These are phyloP conservation scores for Isaurus tuberculatus DNA, from an alignment of 92 coral and sea anemone genomes.

Conservation along the genomic window DNA sequence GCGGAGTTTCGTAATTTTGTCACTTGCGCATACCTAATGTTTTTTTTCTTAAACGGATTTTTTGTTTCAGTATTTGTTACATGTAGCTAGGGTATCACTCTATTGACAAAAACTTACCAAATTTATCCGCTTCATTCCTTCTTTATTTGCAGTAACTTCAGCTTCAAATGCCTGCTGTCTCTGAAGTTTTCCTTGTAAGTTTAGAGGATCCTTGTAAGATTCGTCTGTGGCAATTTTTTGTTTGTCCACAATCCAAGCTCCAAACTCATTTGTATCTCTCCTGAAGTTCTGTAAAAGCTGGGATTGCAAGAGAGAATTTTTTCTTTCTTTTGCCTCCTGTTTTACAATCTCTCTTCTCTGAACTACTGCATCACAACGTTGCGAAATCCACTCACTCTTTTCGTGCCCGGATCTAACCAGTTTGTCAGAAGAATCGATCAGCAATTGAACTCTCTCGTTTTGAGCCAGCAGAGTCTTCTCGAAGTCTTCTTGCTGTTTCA, in stretches of 20 bases:
- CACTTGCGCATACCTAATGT: no score
- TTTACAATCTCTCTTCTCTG: conserved; percentile 82
- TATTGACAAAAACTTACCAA: conserved; percentile 57
- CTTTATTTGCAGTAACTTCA: conserved; percentile 91
- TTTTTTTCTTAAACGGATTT: no score
- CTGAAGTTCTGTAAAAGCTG: conserved; percentile 84
- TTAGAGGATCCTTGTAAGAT: conserved; percentile 85
- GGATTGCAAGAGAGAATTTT: conserved; percentile 67
- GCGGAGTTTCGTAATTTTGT: no score
- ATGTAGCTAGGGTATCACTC: background rate
- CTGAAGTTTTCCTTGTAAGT: conserved; percentile 83
- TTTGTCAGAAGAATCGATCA: conserved; percentile 78
- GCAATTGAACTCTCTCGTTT: conserved; percentile 75
- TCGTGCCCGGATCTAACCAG: conserved; percentile 77
- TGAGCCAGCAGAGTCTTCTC: conserved; percentile 93
- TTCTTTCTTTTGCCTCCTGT: conserved; percentile 69
- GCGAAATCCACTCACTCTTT: conserved; percentile 79
- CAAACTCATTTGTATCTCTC: conserved; percentile 92
- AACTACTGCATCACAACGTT: conserved; percentile 79
- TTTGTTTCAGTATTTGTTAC: no score
- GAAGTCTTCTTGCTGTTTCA: conserved; percentile 89
- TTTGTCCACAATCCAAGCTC: conserved; percentile 92
- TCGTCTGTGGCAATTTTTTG: conserved; percentile 89
- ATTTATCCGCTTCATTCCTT: conserved; percentile 80
- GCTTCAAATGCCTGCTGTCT: conserved; percentile 99